Evolutionary conservation across 2,797 vertebrate species (phyloP), one percentile per base, ranked within the genome.

Genomic region (Myotis myotis): DNA sequence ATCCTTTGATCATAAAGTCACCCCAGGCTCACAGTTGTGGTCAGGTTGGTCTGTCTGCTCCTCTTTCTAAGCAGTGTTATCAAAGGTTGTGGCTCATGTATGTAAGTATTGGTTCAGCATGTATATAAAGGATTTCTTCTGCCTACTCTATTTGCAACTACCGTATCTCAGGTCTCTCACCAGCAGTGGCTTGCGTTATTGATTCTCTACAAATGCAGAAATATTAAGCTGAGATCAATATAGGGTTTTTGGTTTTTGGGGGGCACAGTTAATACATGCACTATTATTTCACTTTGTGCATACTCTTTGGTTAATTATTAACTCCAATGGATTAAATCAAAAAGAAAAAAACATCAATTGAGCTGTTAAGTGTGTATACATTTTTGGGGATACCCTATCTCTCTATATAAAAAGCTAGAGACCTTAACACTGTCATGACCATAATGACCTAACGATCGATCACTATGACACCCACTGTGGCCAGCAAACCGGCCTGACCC

Each of bases 1-100:
- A 10, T 57, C 15, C 57, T 91, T 92, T 95, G 91, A 95, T 91
- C 72, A 72, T 23, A 84, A 8, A 72, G 33, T 64, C 76, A 62
- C 66, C 17, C 38, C 20, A 23, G 90, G 89, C 71, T 68, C 85
- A 28, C 60, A 84, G 78, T 64, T n/a, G 25, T 49, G n/a, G 30
- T 76, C 51, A 72, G 13, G 13, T 57, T 51, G 64, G 13, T 62
- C 53, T 87, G 8, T 41, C 28, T 89, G 80, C 66, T 76, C 87
- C 71, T 91, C 49, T 91, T 84, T 91, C 57, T 86, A 72, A 88
- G 64, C n/a, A 79, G 49, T 62, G 57, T 57, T 84, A 79, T 55
- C 51, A 68, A 66, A 89, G 64, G 49, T 64, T 83, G 36, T 75
- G 74, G 38, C 72, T 30, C 60, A 62, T 30, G 25, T 60, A 23